A percentile compares a stretch with the other conserved stretches of the same genome.
Conservation (phyloP, 2,797 vertebrate species). For the Muraenolepis orangiensis region DNA sequence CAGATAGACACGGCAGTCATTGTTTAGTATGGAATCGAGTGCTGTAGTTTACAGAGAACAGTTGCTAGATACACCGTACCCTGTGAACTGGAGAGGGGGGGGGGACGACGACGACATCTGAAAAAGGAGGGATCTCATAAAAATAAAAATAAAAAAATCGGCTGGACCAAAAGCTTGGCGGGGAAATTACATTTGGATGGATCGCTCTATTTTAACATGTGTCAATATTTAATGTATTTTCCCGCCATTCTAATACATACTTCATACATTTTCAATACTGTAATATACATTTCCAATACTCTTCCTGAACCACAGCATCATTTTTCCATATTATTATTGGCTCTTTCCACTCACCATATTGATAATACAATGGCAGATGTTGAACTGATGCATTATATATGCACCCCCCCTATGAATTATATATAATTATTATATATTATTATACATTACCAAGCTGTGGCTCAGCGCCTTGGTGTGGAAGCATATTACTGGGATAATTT, state of each 20-base stretch:
- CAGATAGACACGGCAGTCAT: background rate
- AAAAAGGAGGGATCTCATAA: background rate
- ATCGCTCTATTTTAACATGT: background rate
- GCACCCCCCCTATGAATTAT: background rate
- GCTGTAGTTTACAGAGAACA: background rate
- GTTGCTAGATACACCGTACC: background rate
- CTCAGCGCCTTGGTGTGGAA: background rate
- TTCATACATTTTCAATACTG: constrained; percentile 11
- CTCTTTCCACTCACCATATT: constrained; percentile 26
- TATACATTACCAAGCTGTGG: background rate
- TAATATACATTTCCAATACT: constrained; percentile 28
- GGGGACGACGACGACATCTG: background rate
- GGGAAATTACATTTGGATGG: background rate
- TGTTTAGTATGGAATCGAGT: background rate
- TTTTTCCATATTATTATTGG: constrained; percentile 41
- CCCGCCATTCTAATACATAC: background rate
- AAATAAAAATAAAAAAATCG: background rate
- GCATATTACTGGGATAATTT: background rate
- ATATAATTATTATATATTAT: constrained; percentile 1
- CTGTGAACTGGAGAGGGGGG: background rate
- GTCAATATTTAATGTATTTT: background rate
- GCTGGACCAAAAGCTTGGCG: background rate
- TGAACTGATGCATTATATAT: background rate
- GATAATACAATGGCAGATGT: background rate
- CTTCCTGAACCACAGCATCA: constrained; percentile 29